Conservation (phyloP, 2,888 invertebrate genomes). For the Mimachlamys varia region DNA sequence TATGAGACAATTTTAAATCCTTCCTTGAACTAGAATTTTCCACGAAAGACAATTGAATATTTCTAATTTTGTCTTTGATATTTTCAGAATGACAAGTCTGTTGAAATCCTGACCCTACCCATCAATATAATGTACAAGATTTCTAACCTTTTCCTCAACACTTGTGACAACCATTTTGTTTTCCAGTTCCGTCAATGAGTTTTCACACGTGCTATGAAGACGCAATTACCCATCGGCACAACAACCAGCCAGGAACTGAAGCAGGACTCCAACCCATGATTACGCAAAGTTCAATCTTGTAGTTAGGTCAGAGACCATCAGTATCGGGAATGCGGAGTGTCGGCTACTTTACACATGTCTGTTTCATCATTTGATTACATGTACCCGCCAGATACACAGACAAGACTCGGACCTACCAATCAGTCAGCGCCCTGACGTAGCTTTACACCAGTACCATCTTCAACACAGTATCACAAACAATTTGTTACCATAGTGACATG, state of each 20-base stretch:
- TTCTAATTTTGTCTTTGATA: neutral
- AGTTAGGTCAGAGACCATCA: neutral
- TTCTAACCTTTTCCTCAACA: neutral
- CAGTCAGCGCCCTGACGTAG: neutral
- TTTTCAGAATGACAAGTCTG: neutral
- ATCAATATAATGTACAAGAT: neutral
- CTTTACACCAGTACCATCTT: neutral
- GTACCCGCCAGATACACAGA: neutral
- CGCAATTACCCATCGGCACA: neutral
- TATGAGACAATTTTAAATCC: neutral
- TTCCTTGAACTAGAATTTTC: neutral
- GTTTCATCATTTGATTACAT: neutral
- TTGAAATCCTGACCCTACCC: neutral
- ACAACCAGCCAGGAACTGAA: neutral
- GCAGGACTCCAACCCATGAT: neutral
- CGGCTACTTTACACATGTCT: neutral
- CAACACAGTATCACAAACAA: neutral
- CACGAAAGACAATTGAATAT: neutral
- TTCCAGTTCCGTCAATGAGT: slow-evolving; percentile 5
- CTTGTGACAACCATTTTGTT: neutral
- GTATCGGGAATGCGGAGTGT: neutral
- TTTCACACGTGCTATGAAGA: neutral
- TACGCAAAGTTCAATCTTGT: slow-evolving; percentile 5
- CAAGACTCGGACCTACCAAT: neutral
- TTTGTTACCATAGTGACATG: neutral